Percentiles rank a stretch among this genome's conserved stretches.
Evolutionary conservation across 2,888 invertebrate genomes (phyloP).

Genomic region (Acronicta aceris): DNA sequence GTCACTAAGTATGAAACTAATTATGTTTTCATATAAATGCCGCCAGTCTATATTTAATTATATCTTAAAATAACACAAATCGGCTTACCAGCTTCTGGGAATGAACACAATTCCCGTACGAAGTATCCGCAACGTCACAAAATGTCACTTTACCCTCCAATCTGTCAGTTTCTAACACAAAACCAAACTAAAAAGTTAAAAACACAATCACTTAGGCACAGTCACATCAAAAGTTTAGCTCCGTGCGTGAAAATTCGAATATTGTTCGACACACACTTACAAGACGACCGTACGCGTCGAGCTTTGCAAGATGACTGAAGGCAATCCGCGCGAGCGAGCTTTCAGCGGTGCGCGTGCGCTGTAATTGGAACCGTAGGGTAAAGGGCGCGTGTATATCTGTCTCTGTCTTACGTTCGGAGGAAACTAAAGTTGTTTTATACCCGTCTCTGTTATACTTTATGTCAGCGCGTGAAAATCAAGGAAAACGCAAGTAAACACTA

Average conservation of each 20-base stretch:
- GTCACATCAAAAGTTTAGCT: conserved; percentile 64
- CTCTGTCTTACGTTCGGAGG: conserved; percentile 62
- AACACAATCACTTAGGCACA: conserved; percentile 72
- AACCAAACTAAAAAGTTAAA: conserved; percentile 61
- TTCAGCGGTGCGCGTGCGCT: conserved; percentile 84
- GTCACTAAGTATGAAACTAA: conserved; percentile 80
- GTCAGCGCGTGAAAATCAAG: conserved; percentile 74
- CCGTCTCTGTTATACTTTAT: conserved; percentile 64
- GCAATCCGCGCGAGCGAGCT: conserved; percentile 68
- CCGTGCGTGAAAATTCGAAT: conserved; percentile 60
- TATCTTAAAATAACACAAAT: conserved; percentile 85
- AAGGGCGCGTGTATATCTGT: conserved; percentile 50
- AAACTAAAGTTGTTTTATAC: conserved; percentile 40
- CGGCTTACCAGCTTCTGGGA: conserved; percentile 81
- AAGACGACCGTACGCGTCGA: conserved; percentile 68
- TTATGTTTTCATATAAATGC: conserved; percentile 83
- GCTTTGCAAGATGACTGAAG: conserved; percentile 82
- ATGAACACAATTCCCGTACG: conserved; percentile 70
- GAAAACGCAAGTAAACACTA: conserved; percentile 74
- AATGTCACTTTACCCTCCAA: conserved; percentile 46
- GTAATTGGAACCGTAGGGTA: conserved; percentile 50
- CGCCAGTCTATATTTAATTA: conserved; percentile 86
- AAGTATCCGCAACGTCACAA: conserved; percentile 65
- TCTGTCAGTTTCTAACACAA: conserved; percentile 53
- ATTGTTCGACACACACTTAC: conserved; percentile 55